Evolutionary conservation across 1,140 invertebrate genomes (phyloP).

Genomic region (Listronotus oregonensis): DNA sequence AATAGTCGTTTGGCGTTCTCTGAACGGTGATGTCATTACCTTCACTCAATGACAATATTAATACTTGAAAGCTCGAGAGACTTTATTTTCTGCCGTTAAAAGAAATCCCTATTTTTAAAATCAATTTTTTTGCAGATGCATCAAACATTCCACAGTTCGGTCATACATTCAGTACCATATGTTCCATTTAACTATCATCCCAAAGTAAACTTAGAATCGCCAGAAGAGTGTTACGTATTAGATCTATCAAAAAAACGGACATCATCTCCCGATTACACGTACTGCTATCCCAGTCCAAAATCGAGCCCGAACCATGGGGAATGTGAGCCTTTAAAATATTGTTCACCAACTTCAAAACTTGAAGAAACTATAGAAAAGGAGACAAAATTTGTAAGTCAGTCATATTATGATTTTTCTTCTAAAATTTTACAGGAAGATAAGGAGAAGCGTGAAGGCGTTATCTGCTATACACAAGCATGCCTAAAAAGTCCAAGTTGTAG

Average conservation of each 20-base stretch:
- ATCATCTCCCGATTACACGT: conserved; percentile 7
- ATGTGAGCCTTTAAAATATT: not conserved
- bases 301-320: conserved; percentile 1
- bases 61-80: too few relatives aligned
- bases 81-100: too few relatives aligned
- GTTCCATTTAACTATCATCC: too few relatives aligned
- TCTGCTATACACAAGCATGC: not conserved
- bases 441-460: not conserved
- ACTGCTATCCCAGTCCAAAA: conserved; percentile 24
- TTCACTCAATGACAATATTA: too few relatives aligned
- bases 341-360: not conserved
- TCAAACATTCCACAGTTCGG: too few relatives aligned
- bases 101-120: too few relatives aligned
- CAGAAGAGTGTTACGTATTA: not conserved
- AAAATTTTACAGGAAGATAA: not conserved
- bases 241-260: conserved; percentile 15
- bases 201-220: too few relatives aligned
- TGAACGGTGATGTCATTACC: too few relatives aligned
- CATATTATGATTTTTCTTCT: not conserved
- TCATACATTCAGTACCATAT: too few relatives aligned
- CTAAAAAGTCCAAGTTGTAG: conserved; percentile 2
- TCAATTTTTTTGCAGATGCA: too few relatives aligned
- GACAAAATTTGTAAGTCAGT: not conserved
- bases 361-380: not conserved
- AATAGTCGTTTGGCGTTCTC: too few relatives aligned